Conservation (phyloP, 2,888 invertebrate species). For the Synergus gifuensis region DNA sequence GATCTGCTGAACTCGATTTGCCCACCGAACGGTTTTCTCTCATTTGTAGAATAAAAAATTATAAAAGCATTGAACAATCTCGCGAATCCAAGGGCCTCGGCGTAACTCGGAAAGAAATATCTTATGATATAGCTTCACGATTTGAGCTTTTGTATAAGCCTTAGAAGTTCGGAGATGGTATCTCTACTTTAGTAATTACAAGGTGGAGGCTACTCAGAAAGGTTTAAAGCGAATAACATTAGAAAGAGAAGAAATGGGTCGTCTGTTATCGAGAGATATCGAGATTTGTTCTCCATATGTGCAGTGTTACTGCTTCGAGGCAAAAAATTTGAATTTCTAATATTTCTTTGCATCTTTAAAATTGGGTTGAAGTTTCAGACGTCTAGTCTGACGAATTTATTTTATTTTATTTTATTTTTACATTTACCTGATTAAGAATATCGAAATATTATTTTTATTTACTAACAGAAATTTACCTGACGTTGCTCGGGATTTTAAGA, state of each 20-base stretch:
- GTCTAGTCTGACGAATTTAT: too few relatives aligned
- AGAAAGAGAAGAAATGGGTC: conserved; percentile 35
- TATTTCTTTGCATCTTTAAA: not conserved
- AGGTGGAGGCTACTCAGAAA: conserved; percentile 35
- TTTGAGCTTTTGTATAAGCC: conserved; percentile 36
- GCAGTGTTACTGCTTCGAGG: not conserved
- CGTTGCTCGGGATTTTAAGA: too few relatives aligned
- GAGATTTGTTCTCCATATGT: conserved; percentile 11
- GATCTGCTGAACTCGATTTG: conserved; percentile 37
- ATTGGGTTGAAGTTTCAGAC: too few relatives aligned
- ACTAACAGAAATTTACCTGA: too few relatives aligned
- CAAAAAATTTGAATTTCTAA: not conserved
- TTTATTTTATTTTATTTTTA: too few relatives aligned
- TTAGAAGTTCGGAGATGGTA: conserved; percentile 20
- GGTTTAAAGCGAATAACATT: conserved; percentile 8
- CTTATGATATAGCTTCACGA: conserved; percentile 25
- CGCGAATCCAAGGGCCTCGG: conserved; percentile 21
- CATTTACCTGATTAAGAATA: too few relatives aligned
- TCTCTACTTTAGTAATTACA: conserved; percentile 15
- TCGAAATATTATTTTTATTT: too few relatives aligned
- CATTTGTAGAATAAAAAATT: conserved; percentile 27
- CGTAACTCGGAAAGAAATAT: conserved; percentile 1
- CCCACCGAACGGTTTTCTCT: conserved; percentile 35
- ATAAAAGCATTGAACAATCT: conserved; percentile 24
- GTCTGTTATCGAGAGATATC: not conserved